These are phyloP conservation scores for Campodea augens DNA, from an alignment of 1,140 invertebrate species.

Conservation along the genomic window DNA sequence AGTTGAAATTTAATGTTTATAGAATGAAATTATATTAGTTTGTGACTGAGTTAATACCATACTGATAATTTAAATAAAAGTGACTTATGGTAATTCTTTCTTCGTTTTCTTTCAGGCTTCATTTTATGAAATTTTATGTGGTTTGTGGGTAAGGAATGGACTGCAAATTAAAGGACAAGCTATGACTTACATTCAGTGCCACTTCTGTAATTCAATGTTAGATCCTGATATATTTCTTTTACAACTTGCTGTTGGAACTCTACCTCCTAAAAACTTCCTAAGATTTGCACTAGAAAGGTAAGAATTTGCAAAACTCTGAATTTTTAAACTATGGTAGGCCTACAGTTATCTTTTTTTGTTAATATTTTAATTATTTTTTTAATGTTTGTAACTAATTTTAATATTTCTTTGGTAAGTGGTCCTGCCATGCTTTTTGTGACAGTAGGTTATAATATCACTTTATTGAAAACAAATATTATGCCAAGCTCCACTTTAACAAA, in stretches of 20 bases:
- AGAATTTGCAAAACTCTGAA: constrained; percentile 21
- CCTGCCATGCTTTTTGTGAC: no score
- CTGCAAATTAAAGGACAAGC: constrained; percentile 94
- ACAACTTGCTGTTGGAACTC: constrained; percentile 75
- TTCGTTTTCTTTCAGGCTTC: constrained; percentile 44
- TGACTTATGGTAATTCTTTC: background rate
- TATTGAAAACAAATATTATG: no score
- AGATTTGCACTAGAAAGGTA: constrained; percentile 73
- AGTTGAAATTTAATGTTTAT: no score
- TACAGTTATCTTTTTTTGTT: constrained; percentile 6
- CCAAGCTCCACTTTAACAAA: no score
- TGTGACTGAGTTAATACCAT: no score
- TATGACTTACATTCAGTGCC: constrained; percentile 96
- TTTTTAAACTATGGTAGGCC: background rate
- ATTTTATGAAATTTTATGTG: constrained; percentile 83
- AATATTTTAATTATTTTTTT: constrained; percentile 3
- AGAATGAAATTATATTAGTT: no score
- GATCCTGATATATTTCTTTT: constrained; percentile 88
- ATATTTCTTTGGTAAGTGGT: no score
- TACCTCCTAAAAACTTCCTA: constrained; percentile 68
- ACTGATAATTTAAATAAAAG: constrained; percentile 7
- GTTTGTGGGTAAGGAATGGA: constrained; percentile 90
- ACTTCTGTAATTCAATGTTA: constrained; percentile 96
- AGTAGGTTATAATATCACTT: no score
- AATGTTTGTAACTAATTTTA: background rate